Evolutionary conservation across 2,797 vertebrate species (phyloP).

Genomic region (Notamacropus eugenii): DNA sequence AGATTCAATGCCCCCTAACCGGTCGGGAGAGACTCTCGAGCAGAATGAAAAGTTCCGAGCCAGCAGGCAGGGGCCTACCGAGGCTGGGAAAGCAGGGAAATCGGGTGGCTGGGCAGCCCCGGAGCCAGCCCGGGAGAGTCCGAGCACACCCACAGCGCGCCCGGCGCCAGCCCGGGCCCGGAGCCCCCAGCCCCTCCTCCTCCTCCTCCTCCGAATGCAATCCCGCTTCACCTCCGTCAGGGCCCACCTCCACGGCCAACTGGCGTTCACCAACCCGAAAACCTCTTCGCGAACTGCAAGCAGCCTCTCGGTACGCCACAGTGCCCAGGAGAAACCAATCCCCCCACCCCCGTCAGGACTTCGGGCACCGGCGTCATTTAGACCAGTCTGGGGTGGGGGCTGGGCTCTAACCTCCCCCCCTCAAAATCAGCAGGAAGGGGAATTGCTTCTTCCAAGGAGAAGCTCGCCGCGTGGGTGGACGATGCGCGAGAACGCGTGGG

Average conservation of each 20-base stretch:
- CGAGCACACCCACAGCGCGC: constrained; percentile 36
- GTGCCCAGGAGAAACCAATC: not conserved
- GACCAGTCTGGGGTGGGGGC: not conserved
- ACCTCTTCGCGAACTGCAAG: not conserved
- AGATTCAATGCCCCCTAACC: constrained; percentile 49
- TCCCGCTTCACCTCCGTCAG: no score
- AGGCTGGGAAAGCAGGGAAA: constrained; percentile 56
- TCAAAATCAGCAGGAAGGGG: no score
- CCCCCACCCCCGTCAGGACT: not conserved
- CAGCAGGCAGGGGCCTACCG: constrained; percentile 67
- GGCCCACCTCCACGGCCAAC: not conserved
- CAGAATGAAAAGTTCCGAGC: constrained; percentile 59
- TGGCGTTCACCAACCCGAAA: not conserved
- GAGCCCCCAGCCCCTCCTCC: not conserved
- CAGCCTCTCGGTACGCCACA: not conserved
- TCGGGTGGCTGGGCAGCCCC: constrained; percentile 59
- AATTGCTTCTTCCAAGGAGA: no score
- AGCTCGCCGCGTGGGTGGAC: not conserved
- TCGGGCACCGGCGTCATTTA: not conserved
- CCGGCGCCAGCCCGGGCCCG: not conserved
- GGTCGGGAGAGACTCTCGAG: not conserved
- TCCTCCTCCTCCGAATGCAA: not conserved
- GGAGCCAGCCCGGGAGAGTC: constrained; percentile 26
- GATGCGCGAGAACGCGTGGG: no score
- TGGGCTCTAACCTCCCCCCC: not conserved